phyloP scores from a whole-genome alignment of 2,888 invertebrate genomes.

The Fabriciana adippe region DNA sequence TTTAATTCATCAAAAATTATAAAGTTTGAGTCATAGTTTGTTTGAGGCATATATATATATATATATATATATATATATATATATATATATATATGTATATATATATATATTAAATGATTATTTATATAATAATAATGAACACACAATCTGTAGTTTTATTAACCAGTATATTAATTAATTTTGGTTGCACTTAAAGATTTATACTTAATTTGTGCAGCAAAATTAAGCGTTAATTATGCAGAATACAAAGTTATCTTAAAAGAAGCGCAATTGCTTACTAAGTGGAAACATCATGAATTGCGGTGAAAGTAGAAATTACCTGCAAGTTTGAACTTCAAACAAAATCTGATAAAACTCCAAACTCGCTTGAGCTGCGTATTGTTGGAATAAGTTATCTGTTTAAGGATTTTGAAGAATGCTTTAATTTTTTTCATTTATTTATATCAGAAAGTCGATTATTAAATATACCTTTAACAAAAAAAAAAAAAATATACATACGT shows the following conservation, averaged over 20 bases:
- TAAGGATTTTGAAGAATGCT: slow-evolving; percentile 8
- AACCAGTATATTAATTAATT: too few relatives aligned
- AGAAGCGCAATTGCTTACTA: slow-evolving; percentile 34
- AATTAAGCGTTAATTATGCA: slow-evolving; percentile 18
- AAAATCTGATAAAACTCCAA: slow-evolving; percentile 25
- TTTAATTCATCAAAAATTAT: too few relatives aligned
- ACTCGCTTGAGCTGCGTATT: slow-evolving; percentile 22
- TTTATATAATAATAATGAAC: too few relatives aligned
- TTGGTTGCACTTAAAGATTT: too few relatives aligned
- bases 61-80: too few relatives aligned
- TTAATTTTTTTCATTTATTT: slow-evolving; percentile 11
- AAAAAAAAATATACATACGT: too few relatives aligned
- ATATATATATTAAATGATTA: too few relatives aligned
- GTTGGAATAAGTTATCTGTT: slow-evolving; percentile 28
- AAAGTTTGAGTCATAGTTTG: too few relatives aligned
- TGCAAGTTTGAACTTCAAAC: slow-evolving; percentile 26
- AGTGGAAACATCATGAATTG: slow-evolving; percentile 30
- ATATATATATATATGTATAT: too few relatives aligned
- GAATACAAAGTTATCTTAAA: slow-evolving; percentile 24
- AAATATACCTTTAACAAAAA: too few relatives aligned
- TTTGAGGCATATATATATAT: too few relatives aligned
- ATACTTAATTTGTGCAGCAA: slow-evolving; percentile 3
- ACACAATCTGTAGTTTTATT: too few relatives aligned
- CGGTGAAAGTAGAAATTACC: slow-evolving; percentile 23
- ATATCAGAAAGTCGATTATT: not conserved